Base-by-base conservation (phyloP, 2,113 vertebrate genomes). In the Anthoscopus minutus region DNA sequence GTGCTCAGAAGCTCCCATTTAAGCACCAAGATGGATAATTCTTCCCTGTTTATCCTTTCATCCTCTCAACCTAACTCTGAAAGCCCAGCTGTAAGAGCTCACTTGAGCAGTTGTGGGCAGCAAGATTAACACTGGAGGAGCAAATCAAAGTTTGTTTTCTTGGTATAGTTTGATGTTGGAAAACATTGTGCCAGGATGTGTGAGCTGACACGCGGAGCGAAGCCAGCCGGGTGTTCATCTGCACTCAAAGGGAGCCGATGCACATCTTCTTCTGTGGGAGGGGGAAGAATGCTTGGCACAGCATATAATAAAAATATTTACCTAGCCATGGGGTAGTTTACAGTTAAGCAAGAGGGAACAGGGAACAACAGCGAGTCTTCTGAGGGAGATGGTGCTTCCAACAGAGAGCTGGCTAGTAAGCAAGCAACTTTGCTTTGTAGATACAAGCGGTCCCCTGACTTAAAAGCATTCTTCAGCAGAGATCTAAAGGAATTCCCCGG, bases 401-500 rank as follows among this genome's bases (percentile, higher is more conserved):
- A 67, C 90, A 90, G 94, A 88, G 71, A 54, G 33, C 61, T 93
- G 47, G 56, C 71, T 6, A 12, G 91, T 70, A 60, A 94, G 88
- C 86, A 86, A 78, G 88, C 67, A 93, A 83, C 81, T 93, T 88
- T 86, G 82, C 60, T 96, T 94, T 96, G 93, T 90, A 93, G 85
- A 92, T 67, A 71, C 28, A 86, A 80, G 85, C 8, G 0, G 56
- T n/a, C 56, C 84, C 67, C 76, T 53, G 67, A 94, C 82, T 96
- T 96, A 67, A 95, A 96, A 97, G 95, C 89, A 83, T 86, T 96
- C 82, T 86, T 96, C 72, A 86, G 60, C 70, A 83, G 44, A 96
- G 92, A 95, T 90, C 74, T 88, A 90, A 97, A 93, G 94, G 93
- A 95, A 95, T 96, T 96, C 61, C 92, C 87, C 67, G 22, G 38